phyloP scores from a whole-genome alignment of 2,797 vertebrate species.

The Onychomys arenicola region DNA sequence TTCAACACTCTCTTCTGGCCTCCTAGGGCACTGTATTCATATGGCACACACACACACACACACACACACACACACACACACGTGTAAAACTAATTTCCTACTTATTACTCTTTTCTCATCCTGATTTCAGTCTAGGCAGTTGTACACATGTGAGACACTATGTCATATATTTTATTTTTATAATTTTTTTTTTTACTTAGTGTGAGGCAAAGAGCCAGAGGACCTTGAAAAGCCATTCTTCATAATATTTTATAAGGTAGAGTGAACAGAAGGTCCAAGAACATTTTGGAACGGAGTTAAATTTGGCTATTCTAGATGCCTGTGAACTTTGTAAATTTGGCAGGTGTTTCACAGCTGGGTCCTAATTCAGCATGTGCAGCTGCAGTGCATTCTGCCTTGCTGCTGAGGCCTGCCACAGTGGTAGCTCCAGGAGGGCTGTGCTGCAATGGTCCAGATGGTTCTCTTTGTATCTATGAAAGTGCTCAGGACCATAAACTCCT shows the following conservation, averaged over 20 bases:
- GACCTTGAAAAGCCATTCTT: conserved; percentile 62
- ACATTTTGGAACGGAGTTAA: conserved; percentile 66
- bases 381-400: conserved; percentile 73
- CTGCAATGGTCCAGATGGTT: conserved; percentile 64
- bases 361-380: conserved; percentile 77
- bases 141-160: conserved; percentile 73
- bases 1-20: background rate
- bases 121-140: conserved; percentile 74
- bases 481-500: conserved; percentile 55
- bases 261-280: conserved; percentile 67
- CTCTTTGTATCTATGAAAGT: conserved; percentile 75
- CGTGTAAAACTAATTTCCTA: background rate
- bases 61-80: background rate
- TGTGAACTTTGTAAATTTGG: conserved; percentile 73
- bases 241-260: conserved; percentile 74
- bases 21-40: background rate
- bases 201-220: conserved; percentile 71
- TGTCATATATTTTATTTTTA: conserved; percentile 74
- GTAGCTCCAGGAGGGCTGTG: conserved; percentile 77
- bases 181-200: conserved; percentile 24
- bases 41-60: background rate
- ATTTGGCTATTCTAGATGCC: conserved; percentile 78
- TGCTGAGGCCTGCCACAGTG: conserved; percentile 47
- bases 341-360: conserved; percentile 76
- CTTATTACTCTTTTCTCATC: background rate